phyloP scores from a whole-genome alignment of 2,797 vertebrate genomes.

The Chelidonichthys spinosus region DNA sequence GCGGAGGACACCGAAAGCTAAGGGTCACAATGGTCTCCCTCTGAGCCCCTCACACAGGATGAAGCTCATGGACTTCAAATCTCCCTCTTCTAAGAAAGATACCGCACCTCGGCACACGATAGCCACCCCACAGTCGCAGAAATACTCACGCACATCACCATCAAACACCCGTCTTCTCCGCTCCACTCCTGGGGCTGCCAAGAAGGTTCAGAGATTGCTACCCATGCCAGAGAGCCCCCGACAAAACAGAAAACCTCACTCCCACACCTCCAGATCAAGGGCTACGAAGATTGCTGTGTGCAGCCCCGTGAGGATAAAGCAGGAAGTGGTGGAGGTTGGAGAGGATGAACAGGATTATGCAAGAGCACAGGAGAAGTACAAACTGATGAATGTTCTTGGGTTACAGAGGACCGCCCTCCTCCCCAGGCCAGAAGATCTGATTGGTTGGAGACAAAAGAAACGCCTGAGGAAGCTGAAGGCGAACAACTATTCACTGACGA shows the following conservation, averaged over 20 bases:
- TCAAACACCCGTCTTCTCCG: slow-evolving; percentile 80
- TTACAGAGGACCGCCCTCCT: slow-evolving; percentile 86
- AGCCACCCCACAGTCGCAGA: slow-evolving; percentile 55
- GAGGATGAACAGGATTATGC: slow-evolving; percentile 85
- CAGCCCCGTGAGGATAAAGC: slow-evolving; percentile 81
- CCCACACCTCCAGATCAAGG: slow-evolving; percentile 47
- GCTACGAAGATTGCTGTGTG: slow-evolving; percentile 41
- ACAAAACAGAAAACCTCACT: slow-evolving; percentile 52
- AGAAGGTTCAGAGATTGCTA: slow-evolving; percentile 76
- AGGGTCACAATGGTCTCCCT: slow-evolving; percentile 71
- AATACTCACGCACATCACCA: slow-evolving; percentile 65
- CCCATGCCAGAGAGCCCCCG: slow-evolving; percentile 73
- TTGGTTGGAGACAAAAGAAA: slow-evolving; percentile 88
- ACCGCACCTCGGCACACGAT: slow-evolving; percentile 50
- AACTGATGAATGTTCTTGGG: slow-evolving; percentile 86
- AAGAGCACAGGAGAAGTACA: slow-evolving; percentile 86
- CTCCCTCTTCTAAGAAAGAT: slow-evolving; percentile 82
- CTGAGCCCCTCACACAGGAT: slow-evolving; percentile 83
- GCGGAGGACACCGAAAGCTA: slow-evolving; percentile 50
- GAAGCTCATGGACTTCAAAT: slow-evolving; percentile 89
- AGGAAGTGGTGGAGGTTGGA: slow-evolving; percentile 76
- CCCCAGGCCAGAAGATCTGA: slow-evolving; percentile 83
- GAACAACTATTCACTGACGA: slow-evolving; percentile 86
- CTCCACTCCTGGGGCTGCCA: slow-evolving; percentile 81
- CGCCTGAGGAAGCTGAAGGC: slow-evolving; percentile 86